phyloP scores from a whole-genome alignment of 2,113 vertebrate genomes.

The Takifugu flavidus region DNA sequence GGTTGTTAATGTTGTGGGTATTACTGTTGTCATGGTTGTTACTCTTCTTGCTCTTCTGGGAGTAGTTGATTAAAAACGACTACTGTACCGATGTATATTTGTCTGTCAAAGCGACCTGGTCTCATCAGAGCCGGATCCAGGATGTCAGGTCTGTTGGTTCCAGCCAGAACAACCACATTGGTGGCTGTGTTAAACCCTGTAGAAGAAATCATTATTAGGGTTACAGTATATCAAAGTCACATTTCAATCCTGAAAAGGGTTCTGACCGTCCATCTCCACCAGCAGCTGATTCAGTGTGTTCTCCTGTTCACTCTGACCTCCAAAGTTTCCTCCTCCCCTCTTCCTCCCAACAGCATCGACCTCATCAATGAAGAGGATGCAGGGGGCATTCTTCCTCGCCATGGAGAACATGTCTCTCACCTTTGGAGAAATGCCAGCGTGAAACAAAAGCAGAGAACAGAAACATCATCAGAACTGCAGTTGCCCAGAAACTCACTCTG shows the following conservation, averaged over 20 bases:
- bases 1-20: too few species aligned
- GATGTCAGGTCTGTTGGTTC: slow-evolving; percentile 95
- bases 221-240: neutral
- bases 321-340: slow-evolving; percentile 90
- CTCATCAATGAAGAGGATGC: slow-evolving; percentile 98
- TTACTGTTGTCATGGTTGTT: too few species aligned
- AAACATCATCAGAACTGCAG: neutral
- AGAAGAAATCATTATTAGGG: neutral
- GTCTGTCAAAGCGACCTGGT: slow-evolving; percentile 93
- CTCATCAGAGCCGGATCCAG: slow-evolving; percentile 93
- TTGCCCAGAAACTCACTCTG: slow-evolving; percentile 75
- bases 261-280: slow-evolving; percentile 95
- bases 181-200: slow-evolving; percentile 95
- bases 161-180: slow-evolving; percentile 96
- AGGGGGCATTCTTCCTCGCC: slow-evolving; percentile 95
- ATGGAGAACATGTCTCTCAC: slow-evolving; percentile 92
- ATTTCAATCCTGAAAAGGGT: neutral
- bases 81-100: slow-evolving; percentile 90
- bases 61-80: too few species aligned
- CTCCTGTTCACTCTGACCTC: slow-evolving; percentile 95
- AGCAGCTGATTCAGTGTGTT: slow-evolving; percentile 96
- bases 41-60: too few species aligned
- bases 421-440: slow-evolving; percentile 57
- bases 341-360: slow-evolving; percentile 96
- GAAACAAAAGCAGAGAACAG: neutral